Base-by-base conservation (phyloP, 2,797 vertebrate genomes). In the Natrix natrix region DNA sequence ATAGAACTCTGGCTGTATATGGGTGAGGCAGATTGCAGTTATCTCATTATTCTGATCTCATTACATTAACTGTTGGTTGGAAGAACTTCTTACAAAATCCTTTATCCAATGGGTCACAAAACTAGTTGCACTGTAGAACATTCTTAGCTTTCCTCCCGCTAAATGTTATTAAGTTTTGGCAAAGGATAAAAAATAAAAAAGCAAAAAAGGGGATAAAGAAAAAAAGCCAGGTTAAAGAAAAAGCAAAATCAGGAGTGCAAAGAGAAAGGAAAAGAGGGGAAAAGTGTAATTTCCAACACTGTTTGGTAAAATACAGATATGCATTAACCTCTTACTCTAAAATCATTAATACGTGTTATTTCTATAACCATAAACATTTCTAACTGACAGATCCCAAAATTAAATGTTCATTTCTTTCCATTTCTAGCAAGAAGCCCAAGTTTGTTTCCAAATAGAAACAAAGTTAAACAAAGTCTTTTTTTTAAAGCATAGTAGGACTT, bases 1-100 rank as follows among this genome's bases (percentile, higher is more conserved):
- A 74, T 20, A 78, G 95, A 89, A 94, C 93, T 87, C 92, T 69
- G 92, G 92, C 90, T 96, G 60, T 52, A 92, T 96, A 92, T 95
- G 94, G 95, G 87, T 91, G 94, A 94, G 93, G 89, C 93, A 95
- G 94, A 96, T 96, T 95, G 94, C 86, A 60, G 87, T 96, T 96
- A 96, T 96, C 92, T 74, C 95, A 95, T 97, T 97, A 95, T 94
- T 96, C 93, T 96, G 95, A 96, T 95, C 93, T 96, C 92, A 95
- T 96, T 97, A 95, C 32, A 5, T 94, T 96, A 94, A 37, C 93
- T 93, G 93, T 94, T 94, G 91, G 92, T 96, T 95, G 96, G 89
- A 93, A 54, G 14, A 94, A 94, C 37, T 48, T 86, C 93, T 96
- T 60, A 6, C 0, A 95, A 96, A 96, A 97, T 95, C 8, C 94